These are phyloP conservation scores for Rhabdomys pumilio DNA, from an alignment of 2,797 vertebrate genomes.

Conservation along the genomic window DNA sequence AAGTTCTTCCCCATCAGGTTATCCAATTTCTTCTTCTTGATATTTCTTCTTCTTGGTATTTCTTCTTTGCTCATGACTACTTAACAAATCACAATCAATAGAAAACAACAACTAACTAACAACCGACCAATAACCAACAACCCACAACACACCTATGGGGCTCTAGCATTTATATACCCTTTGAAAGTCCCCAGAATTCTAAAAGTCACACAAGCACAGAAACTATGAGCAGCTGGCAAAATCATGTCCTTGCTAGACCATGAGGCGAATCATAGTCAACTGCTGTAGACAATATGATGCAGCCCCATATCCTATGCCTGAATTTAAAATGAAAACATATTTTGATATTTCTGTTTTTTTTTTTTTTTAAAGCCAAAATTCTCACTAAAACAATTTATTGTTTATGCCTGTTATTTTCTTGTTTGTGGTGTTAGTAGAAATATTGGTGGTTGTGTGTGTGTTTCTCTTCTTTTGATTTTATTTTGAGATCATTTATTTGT, in stretches of 20 bases:
- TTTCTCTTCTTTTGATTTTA: background rate
- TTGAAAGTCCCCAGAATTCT: background rate
- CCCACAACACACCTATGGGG: background rate
- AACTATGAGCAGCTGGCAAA: background rate
- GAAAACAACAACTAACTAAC: background rate
- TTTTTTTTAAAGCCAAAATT: background rate
- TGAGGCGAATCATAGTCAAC: background rate
- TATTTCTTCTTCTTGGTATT: background rate
- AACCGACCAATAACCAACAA: too few species aligned
- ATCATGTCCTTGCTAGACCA: background rate
- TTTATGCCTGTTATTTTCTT: background rate
- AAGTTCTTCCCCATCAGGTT: background rate
- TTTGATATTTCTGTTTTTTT: background rate
- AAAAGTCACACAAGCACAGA: too few species aligned
- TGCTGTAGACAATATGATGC: background rate
- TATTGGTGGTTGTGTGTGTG: background rate
- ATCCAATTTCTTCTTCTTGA: background rate
- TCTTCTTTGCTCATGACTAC: background rate
- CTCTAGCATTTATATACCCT: background rate
- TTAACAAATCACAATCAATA: background rate
- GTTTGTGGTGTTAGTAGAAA: background rate
- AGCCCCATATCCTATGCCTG: background rate
- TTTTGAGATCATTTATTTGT: background rate
- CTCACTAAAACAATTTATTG: background rate
- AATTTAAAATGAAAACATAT: background rate